Evolutionary conservation across 2,888 invertebrate species (phyloP).

Genomic region (Palloptera scutellata): DNA sequence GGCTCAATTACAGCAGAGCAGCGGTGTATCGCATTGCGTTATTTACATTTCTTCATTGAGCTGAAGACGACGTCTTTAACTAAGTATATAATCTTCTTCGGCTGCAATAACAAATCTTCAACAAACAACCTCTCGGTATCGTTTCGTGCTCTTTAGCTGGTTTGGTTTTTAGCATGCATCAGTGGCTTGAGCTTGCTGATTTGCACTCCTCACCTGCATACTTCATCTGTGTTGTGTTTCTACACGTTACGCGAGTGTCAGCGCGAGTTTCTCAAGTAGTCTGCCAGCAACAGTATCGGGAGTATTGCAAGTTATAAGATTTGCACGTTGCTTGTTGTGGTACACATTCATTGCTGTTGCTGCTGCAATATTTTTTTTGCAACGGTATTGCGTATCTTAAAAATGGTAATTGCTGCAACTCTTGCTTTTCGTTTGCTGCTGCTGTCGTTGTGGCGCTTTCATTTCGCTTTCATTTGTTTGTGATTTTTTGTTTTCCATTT

Average conservation of each 20-base stretch:
- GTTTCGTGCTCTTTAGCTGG: too few relatives aligned
- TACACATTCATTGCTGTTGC: neutral
- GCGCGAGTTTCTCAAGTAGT: neutral
- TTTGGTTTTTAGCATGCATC: too few relatives aligned
- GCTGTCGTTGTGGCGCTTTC: slow-evolving; percentile 42
- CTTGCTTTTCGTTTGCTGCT: neutral
- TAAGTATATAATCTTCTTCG: too few relatives aligned
- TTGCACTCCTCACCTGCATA: too few relatives aligned
- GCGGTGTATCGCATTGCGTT: neutral
- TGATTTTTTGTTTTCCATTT: slow-evolving; percentile 25
- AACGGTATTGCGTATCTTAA: slow-evolving; percentile 10
- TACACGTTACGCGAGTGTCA: neutral
- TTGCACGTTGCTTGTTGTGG: neutral
- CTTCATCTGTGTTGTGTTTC: too few relatives aligned
- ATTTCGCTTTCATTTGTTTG: slow-evolving; percentile 55
- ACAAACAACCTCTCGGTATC: too few relatives aligned
- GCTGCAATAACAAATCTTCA: too few relatives aligned
- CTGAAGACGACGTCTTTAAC: too few relatives aligned
- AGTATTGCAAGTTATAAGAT: slow-evolving; percentile 8
- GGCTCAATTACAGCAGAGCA: neutral
- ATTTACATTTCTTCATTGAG: too few relatives aligned
- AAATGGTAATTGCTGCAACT: slow-evolving; percentile 5
- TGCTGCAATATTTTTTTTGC: neutral
- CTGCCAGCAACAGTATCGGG: too few relatives aligned
- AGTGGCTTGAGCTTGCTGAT: too few relatives aligned